Conservation (phyloP, 2,797 vertebrate species). For the Syngnathus acus region DNA sequence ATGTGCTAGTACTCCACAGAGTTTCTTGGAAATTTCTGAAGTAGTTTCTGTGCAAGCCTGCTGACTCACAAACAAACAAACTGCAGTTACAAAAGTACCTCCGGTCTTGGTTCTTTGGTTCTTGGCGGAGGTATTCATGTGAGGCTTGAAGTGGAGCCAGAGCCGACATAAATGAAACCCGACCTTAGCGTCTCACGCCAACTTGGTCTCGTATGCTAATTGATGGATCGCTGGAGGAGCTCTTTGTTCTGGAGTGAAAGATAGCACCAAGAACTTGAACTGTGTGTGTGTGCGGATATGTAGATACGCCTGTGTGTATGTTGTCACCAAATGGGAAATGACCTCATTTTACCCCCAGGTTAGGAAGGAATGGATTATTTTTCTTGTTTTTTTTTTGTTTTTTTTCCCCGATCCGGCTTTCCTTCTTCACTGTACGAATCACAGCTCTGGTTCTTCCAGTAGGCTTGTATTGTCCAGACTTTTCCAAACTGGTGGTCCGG, state of each 20-base stretch:
- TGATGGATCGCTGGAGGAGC: constrained; percentile 68
- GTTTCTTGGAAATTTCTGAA: not conserved
- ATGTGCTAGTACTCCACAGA: not conserved
- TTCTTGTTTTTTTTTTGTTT: constrained; percentile 41
- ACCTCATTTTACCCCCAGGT: constrained; percentile 67
- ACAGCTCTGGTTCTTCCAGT: constrained; percentile 19
- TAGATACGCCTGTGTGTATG: constrained; percentile 39
- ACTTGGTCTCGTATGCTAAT: constrained; percentile 58
- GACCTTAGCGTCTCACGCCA: constrained; percentile 40
- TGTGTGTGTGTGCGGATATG: constrained; percentile 28
- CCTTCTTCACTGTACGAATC: constrained; percentile 32
- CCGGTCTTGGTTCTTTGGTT: not conserved
- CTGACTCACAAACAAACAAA: not conserved
- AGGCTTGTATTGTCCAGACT: constrained; percentile 12
- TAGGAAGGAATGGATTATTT: constrained; percentile 65
- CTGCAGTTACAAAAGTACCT: not conserved
- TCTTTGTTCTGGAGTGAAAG: constrained; percentile 70
- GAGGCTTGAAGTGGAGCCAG: constrained; percentile 29
- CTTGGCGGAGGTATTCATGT: not conserved
- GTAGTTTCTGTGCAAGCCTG: not conserved
- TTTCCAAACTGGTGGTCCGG: constrained; percentile 28
- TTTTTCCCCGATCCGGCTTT: constrained; percentile 19
- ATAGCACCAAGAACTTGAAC: constrained; percentile 35
- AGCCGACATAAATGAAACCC: constrained; percentile 58
- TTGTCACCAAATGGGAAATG: constrained; percentile 70